A percentile compares a stretch with the other conserved stretches of the same genome.
phyloP scores from a whole-genome alignment of 2,888 invertebrate species.

The Drosophila ezoana region DNA sequence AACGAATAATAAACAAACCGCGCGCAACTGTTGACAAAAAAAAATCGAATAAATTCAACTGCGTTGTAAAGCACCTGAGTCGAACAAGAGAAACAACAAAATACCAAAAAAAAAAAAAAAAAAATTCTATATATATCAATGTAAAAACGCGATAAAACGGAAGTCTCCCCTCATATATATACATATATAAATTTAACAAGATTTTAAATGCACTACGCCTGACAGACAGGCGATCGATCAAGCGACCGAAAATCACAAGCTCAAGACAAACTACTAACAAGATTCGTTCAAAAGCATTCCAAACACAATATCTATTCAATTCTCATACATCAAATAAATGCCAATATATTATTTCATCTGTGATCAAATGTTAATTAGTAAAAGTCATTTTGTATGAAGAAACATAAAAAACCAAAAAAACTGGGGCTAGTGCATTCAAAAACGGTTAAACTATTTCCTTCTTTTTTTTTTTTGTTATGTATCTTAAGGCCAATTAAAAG shows the following conservation, averaged over 20 bases:
- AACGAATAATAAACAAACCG: slow-evolving; percentile 54
- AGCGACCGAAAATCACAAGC: slow-evolving; percentile 41
- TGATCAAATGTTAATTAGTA: slow-evolving; percentile 44
- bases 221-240: slow-evolving; percentile 22
- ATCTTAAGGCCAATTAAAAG: slow-evolving; percentile 48
- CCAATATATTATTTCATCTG: slow-evolving; percentile 35
- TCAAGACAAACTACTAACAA: slow-evolving; percentile 48
- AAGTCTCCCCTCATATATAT: slow-evolving; percentile 23
- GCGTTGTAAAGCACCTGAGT: slow-evolving; percentile 37
- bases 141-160: slow-evolving; percentile 60
- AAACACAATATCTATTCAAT: slow-evolving; percentile 39
- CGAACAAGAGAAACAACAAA: slow-evolving; percentile 37
- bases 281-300: slow-evolving; percentile 50
- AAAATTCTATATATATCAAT: slow-evolving; percentile 43
- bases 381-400: slow-evolving; percentile 24
- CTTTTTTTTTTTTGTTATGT: slow-evolving; percentile 52
- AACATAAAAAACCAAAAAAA: slow-evolving; percentile 25
- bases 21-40: slow-evolving; percentile 47
- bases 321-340: slow-evolving; percentile 39
- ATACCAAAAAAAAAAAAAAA: slow-evolving; percentile 17
- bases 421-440: slow-evolving; percentile 78
- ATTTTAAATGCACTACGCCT: slow-evolving; percentile 77
- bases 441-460: slow-evolving; percentile 64
- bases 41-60: slow-evolving; percentile 38
- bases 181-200: slow-evolving; percentile 60